Evolutionary conservation across 2,888 invertebrate species (phyloP).

Genomic region (Sycophila texana): DNA sequence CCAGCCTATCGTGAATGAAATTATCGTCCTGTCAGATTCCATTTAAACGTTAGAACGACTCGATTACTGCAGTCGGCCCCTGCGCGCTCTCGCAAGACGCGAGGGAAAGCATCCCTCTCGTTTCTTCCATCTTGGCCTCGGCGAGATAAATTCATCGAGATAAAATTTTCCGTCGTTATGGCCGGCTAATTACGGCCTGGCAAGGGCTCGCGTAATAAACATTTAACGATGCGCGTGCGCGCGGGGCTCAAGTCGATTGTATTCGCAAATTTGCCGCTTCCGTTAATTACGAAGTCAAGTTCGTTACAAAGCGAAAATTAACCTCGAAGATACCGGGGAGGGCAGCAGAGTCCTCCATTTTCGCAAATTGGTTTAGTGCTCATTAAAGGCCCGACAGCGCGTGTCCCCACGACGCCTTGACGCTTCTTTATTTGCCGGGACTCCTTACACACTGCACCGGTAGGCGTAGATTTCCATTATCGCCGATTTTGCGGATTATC

Average conservation of each 20-base stretch:
- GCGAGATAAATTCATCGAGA: slow-evolving; percentile 42
- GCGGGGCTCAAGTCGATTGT: slow-evolving; percentile 18
- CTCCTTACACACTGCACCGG: no score
- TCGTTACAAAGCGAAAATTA: slow-evolving; percentile 50
- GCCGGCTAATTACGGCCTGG: slow-evolving; percentile 38
- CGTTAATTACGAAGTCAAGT: slow-evolving; percentile 50
- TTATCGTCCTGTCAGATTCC: no score
- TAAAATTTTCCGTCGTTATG: slow-evolving; percentile 49
- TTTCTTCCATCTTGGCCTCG: background rate
- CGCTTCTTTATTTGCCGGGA: no score
- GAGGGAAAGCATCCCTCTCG: background rate
- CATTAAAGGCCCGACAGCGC: slow-evolving; percentile 38
- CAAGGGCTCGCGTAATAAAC: slow-evolving; percentile 30
- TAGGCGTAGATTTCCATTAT: slow-evolving; percentile 37
- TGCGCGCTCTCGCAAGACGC: background rate
- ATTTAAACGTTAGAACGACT: no score
- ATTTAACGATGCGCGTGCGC: slow-evolving; percentile 17
- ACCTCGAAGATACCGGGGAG: background rate
- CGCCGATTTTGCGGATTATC: slow-evolving; percentile 49
- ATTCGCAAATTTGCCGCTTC: slow-evolving; percentile 48
- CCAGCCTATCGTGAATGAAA: no score
- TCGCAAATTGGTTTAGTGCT: slow-evolving; percentile 54
- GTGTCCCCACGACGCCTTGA: background rate
- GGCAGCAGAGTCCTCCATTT: slow-evolving; percentile 23
- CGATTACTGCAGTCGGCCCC: background rate